Evolutionary conservation across 1,140 invertebrate species (phyloP), one percentile per base, ranked within the genome.

Genomic region (Bombus superbus): DNA sequence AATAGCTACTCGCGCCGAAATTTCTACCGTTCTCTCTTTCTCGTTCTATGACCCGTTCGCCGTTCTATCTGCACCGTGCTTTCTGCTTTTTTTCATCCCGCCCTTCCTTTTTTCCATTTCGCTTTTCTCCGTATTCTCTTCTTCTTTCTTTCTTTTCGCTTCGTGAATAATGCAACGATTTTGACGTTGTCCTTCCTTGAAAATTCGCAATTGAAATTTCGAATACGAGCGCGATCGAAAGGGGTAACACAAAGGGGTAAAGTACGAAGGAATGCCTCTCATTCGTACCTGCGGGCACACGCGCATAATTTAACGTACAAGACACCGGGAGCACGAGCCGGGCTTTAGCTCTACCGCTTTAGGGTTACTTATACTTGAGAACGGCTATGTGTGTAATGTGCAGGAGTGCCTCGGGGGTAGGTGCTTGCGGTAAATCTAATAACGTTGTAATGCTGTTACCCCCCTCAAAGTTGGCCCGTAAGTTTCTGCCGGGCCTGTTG

Each of bases 391-490:
- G 93, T 86, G 93, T 92, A 93, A 93, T 92, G 89, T 88, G 87
- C 89, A 91, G 85, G 88, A 89, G 78, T 83, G 94, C 94, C 94
- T 92, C 88, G 72, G 91, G 83, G 94, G 92, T 94, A 94, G 94
- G 95, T 94, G 94, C 94, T 95, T 95, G 94, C 92, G 94, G 94
- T 94, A 95, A 95, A 95, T 95, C 95, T 95, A 95, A 95, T 95
- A 95, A 95, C 91, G 93, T 94, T 93, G 92, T 95, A 95, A 95
- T 94, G 93, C 92, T 94, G 94, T 95, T 95, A 95, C 93, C 92
- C 89, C 81, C 88, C 85, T 91, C 81, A 90, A 92, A 93, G 84
- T 93, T 92, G 83, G 84, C 86, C 86, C 89, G 90, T 92, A 92
- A 92, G 91, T 92, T 92, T 93, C 87, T 84, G 68, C 74, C 64